Conservation (phyloP, 2,888 invertebrate genomes). For the Pyrrhia umbra region DNA sequence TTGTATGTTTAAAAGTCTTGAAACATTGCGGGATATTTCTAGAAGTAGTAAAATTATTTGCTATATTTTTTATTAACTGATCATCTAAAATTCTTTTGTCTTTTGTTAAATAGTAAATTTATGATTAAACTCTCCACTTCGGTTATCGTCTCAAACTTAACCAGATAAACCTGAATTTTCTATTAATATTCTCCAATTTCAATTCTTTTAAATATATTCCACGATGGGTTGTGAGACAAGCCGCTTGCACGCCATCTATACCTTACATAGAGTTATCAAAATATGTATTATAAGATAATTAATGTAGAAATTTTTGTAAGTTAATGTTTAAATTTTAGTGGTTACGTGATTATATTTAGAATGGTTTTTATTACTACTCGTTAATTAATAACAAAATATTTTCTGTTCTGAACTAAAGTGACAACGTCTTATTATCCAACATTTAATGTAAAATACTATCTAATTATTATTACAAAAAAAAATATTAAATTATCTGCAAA, state of each 20-base stretch:
- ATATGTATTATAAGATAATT: constrained; percentile 52
- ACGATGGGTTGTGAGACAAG: constrained; percentile 37
- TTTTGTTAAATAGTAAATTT: neutral
- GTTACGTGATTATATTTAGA: constrained; percentile 39
- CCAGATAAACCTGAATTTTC: neutral
- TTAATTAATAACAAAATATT: constrained; percentile 19
- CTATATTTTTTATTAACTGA: too few relatives aligned
- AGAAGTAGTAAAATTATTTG: neutral
- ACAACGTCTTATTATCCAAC: too few relatives aligned
- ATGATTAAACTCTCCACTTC: neutral
- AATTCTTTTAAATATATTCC: constrained; percentile 16
- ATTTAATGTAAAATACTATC: too few relatives aligned
- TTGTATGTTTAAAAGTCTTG: neutral
- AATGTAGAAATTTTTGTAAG: constrained; percentile 32
- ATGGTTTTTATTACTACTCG: constrained; percentile 34
- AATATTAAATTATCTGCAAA: too few relatives aligned
- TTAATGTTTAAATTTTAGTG: constrained; percentile 52
- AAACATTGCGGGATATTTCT: constrained; percentile 27
- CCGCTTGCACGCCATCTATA: constrained; percentile 23
- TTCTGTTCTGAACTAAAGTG: constrained; percentile 30
- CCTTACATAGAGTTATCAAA: constrained; percentile 33
- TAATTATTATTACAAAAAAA: too few relatives aligned
- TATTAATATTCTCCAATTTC: constrained; percentile 25
- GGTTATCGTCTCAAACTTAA: neutral
- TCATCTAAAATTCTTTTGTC: neutral